Percentiles rank a stretch among this genome's conserved stretches.
Evolutionary conservation across 1,140 invertebrate genomes (phyloP).

Genomic region (Drosophila willistoni): DNA sequence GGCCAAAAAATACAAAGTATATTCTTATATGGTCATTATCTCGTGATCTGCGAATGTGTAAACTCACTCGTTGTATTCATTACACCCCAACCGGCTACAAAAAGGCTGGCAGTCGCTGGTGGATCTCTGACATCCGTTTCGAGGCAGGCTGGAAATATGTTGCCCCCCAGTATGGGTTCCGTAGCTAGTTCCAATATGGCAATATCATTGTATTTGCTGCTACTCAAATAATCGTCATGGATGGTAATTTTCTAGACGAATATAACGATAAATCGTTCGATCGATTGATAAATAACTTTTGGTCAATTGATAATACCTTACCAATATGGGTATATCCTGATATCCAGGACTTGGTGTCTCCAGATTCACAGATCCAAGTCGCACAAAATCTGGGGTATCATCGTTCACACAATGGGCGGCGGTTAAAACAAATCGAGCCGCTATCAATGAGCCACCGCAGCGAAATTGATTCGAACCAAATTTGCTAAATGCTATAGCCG

Average conservation of each 20-base stretch:
- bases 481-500: conserved; percentile 55
- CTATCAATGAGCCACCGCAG: conserved; percentile 84
- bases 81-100: conserved; percentile 71
- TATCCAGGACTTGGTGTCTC: conserved; percentile 10
- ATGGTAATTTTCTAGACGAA: conserved; percentile 43
- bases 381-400: conserved; percentile 48
- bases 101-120: conserved; percentile 35
- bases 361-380: conserved; percentile 67
- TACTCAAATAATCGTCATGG: conserved; percentile 62
- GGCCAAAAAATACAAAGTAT: not conserved
- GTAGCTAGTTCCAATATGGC: conserved; percentile 62
- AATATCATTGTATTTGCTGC: conserved; percentile 69
- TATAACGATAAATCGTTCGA: not conserved
- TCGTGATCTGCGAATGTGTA: not conserved
- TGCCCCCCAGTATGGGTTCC: conserved; percentile 24
- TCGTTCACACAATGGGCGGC: conserved; percentile 90
- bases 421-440: conserved; percentile 84
- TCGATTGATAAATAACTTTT: not conserved
- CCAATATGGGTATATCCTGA: conserved; percentile 54
- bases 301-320: conserved; percentile 20
- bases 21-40: not conserved
- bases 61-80: conserved; percentile 64
- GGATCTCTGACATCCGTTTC: conserved; percentile 56
- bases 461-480: conserved; percentile 67
- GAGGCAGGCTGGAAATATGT: conserved; percentile 63